phyloP scores from a whole-genome alignment of 2,113 vertebrate genomes.

The Takifugu flavidus region DNA sequence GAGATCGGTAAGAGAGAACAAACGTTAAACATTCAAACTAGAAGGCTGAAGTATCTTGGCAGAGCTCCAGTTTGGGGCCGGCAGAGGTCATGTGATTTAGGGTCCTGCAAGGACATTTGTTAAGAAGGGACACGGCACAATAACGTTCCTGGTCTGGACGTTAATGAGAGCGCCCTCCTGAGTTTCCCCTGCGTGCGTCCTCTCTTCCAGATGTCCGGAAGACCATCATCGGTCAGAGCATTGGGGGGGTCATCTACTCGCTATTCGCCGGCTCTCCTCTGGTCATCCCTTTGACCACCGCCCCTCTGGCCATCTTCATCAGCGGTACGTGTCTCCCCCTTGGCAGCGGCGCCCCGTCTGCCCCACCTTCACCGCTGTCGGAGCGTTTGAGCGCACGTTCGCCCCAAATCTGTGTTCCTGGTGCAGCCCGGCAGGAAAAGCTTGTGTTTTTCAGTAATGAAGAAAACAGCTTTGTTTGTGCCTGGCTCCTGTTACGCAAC shows the following conservation, averaged over 20 bases:
- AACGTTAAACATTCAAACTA: no score
- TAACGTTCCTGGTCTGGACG: not conserved
- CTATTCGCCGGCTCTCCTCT: conserved; percentile 94
- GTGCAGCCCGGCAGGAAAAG: conserved; percentile 16
- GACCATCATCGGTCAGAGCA: conserved; percentile 93
- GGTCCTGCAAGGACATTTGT: no score
- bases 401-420: conserved; percentile 10
- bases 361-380: conserved; percentile 14
- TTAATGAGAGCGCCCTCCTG: conserved; percentile 5
- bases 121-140: not conserved
- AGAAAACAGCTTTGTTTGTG: not conserved
- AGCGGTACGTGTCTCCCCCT: conserved; percentile 76
- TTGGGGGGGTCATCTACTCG: conserved; percentile 91
- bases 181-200: conserved; percentile 17
- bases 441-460: conserved; percentile 2
- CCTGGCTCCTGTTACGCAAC: conserved; percentile 17
- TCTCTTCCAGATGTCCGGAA: conserved; percentile 86
- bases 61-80: no score
- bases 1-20: conserved; percentile 82
- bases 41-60: no score
- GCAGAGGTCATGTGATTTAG: no score
- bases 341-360: conserved; percentile 16
- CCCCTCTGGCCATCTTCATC: conserved; percentile 94
- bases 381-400: conserved; percentile 19
- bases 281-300: conserved; percentile 92